phyloP scores from a whole-genome alignment of 2,888 invertebrate genomes.

The Actias luna region DNA sequence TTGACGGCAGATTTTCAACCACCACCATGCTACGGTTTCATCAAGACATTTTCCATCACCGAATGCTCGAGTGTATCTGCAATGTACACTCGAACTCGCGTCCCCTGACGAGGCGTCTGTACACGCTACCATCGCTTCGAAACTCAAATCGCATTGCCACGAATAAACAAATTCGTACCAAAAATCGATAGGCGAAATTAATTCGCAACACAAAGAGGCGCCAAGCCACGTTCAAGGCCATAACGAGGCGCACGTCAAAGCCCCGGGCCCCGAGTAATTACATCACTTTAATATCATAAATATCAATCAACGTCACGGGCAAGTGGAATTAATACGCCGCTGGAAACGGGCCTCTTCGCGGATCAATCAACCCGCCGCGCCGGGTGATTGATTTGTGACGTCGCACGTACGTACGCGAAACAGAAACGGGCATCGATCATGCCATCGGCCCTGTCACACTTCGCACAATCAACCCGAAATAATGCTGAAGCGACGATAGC shows the following conservation, averaged over 20 bases:
- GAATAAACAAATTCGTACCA: not conserved
- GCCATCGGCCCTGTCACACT: constrained; percentile 21
- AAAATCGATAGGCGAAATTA: not conserved
- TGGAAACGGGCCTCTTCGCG: constrained; percentile 68
- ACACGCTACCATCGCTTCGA: too few species aligned
- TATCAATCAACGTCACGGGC: constrained; percentile 63
- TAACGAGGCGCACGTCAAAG: constrained; percentile 2
- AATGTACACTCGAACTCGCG: too few species aligned
- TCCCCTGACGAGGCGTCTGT: too few species aligned
- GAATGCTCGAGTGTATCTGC: too few species aligned
- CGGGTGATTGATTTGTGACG: constrained; percentile 65
- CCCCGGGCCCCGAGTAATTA: constrained; percentile 14
- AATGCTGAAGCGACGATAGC: too few species aligned
- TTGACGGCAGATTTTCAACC: too few species aligned
- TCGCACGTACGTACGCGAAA: constrained; percentile 52
- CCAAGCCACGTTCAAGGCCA: constrained; percentile 7
- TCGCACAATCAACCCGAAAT: too few species aligned
- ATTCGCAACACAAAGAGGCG: constrained; percentile 4
- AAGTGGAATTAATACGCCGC: constrained; percentile 69
- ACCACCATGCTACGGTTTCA: too few species aligned
- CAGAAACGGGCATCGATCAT: constrained; percentile 58
- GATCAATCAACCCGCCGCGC: constrained; percentile 65
- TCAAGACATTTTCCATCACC: too few species aligned
- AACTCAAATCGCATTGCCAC: too few species aligned
- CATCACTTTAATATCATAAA: constrained; percentile 55